Base-by-base conservation (phyloP, 2,888 invertebrate species). In the Euphydryas editha region DNA sequence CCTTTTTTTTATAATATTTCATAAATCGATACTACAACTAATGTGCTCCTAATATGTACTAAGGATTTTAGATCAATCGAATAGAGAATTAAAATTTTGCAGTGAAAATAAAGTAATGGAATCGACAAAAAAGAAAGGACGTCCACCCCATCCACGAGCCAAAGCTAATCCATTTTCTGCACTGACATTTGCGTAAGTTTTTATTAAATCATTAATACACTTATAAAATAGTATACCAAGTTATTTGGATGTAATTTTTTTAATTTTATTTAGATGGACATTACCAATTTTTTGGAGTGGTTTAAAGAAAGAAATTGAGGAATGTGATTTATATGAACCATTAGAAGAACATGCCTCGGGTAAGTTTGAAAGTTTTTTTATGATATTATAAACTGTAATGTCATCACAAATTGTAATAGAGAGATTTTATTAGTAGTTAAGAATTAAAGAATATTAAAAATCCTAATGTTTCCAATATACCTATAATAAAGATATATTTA, bases 271-370 rank as follows among this genome's bases (percentile, higher is more conserved):
- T 84, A 96, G 96, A 91, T 98, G 97, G 95, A 95, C 97, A 1
- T 87, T 96, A 78, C 95, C 95, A 36, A 94, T 97, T 80, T 97
- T 98, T 87, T 95, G 94, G 81, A 95, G 95, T 81, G 97, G 97
- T 1, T 93, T 95, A 75, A 95, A 94, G 74, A 96, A 95, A 79
- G 95, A 95, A 72, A 85, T 98, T 74, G 96, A 95, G 71, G 92
- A 95, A 68, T 92, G 94, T 63, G 97, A 98, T 88, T 90, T 98
- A 1, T 97, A 95, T 86, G 94, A 95, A 81, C 95, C 97, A 15
- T 84, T 97, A 44, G 93, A 93, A 69, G 94, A 94, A 75, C 97
- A 98, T 86, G 93, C 94, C 76, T 97, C 97, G 73, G 93, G 93
- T 85, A 72, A 77, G 77, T 21, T 47, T 18, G 10, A n/a, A n/a